These are phyloP conservation scores for Nymphalis io DNA, from an alignment of 1,140 invertebrate genomes.

Conservation along the genomic window DNA sequence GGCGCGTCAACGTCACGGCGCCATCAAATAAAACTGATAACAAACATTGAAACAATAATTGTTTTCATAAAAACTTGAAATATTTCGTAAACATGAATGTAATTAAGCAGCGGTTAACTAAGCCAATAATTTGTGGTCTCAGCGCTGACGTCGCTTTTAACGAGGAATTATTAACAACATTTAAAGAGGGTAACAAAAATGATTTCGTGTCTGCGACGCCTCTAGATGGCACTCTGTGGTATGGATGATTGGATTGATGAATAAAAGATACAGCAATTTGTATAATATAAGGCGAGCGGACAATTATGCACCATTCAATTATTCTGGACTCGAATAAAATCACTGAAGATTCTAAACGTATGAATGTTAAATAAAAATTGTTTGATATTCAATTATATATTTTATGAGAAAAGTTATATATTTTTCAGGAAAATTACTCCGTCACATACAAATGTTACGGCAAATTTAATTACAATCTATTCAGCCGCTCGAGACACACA, in stretches of 20 bases:
- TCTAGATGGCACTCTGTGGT: constrained; percentile 62
- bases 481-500: too few relatives aligned
- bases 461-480: not conserved
- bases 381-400: not conserved
- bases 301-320: constrained; percentile 71
- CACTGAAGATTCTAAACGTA: constrained; percentile 29
- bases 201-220: constrained; percentile 56
- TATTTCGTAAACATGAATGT: constrained; percentile 6
- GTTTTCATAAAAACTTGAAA: not conserved
- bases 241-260: constrained; percentile 74
- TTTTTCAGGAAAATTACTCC: too few relatives aligned
- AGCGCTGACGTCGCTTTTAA: constrained; percentile 39
- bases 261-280: constrained; percentile 77
- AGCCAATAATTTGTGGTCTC: constrained; percentile 58
- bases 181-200: constrained; percentile 36
- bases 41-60: not conserved
- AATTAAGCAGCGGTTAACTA: constrained; percentile 51
- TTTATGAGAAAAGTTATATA: too few relatives aligned
- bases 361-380: constrained; percentile 2
- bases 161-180: constrained; percentile 42
- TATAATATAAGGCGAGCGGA: constrained; percentile 61
- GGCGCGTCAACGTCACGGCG: constrained; percentile 27
- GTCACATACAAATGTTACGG: not conserved
- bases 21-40: constrained; percentile 32
- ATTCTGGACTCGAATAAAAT: constrained; percentile 46